These are phyloP conservation scores for Choloepus didactylus DNA, from an alignment of 2,797 vertebrate species.

Conservation along the genomic window DNA sequence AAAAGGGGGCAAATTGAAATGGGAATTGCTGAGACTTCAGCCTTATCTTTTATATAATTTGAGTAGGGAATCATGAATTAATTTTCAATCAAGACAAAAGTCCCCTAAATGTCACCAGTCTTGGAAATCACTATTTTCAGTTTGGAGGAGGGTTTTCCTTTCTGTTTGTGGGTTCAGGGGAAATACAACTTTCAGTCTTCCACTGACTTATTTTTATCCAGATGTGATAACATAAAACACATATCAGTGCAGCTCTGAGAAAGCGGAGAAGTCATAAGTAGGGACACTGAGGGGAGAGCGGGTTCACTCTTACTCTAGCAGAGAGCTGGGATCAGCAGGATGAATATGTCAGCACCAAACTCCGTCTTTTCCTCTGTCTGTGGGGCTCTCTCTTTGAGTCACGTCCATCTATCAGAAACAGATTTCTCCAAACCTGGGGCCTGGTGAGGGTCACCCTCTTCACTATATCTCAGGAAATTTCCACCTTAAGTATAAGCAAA, in stretches of 20 bases:
- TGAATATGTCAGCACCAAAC: too few species aligned
- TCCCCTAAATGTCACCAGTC: background rate
- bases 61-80: background rate
- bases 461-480: too few species aligned
- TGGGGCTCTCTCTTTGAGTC: too few species aligned
- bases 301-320: too few species aligned
- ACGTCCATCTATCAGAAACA: too few species aligned
- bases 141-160: background rate
- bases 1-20: background rate
- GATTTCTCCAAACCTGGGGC: too few species aligned
- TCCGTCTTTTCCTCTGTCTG: too few species aligned
- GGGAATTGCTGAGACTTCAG: background rate
- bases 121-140: background rate
- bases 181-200: background rate
- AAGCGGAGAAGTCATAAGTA: background rate
- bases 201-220: background rate
- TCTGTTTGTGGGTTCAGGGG: background rate
- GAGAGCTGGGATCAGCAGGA: too few species aligned
- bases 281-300: too few species aligned
- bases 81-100: too few species aligned
- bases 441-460: too few species aligned
- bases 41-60: background rate
- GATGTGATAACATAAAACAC: background rate
- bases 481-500: too few species aligned
- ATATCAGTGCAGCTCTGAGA: background rate